Evolutionary conservation across 2,113 vertebrate genomes (phyloP).

Genomic region (Machaerirhynchus nigripectus): DNA sequence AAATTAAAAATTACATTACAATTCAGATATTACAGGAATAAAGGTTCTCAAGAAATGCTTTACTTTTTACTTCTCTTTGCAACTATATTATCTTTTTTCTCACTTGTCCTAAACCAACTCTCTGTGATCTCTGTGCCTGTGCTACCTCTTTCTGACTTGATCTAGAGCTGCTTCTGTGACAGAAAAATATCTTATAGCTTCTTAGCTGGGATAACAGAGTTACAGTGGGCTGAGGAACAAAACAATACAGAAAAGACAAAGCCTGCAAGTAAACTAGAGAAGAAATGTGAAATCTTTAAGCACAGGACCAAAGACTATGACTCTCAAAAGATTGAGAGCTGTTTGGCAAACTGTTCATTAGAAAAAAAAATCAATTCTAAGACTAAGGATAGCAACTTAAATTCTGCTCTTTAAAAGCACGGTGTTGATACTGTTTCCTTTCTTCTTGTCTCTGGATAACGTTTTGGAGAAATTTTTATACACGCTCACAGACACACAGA

Average conservation of each 20-base stretch:
- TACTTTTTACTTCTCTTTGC: background rate
- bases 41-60: background rate
- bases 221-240: background rate
- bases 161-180: background rate
- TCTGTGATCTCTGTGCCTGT: background rate
- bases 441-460: background rate
- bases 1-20: background rate
- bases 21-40: background rate
- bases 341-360: background rate
- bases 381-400: background rate
- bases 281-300: background rate
- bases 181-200: background rate
- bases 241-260: background rate
- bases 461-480: background rate
- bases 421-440: background rate
- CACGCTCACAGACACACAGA: background rate
- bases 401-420: background rate
- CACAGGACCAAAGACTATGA: background rate
- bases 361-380: background rate
- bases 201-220: background rate
- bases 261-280: background rate
- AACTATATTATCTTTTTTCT: background rate
- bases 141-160: background rate
- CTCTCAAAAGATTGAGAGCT: background rate
- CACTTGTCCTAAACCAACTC: background rate